phyloP scores from a whole-genome alignment of 2,113 vertebrate genomes.

The Neolamprologus hecqui region DNA sequence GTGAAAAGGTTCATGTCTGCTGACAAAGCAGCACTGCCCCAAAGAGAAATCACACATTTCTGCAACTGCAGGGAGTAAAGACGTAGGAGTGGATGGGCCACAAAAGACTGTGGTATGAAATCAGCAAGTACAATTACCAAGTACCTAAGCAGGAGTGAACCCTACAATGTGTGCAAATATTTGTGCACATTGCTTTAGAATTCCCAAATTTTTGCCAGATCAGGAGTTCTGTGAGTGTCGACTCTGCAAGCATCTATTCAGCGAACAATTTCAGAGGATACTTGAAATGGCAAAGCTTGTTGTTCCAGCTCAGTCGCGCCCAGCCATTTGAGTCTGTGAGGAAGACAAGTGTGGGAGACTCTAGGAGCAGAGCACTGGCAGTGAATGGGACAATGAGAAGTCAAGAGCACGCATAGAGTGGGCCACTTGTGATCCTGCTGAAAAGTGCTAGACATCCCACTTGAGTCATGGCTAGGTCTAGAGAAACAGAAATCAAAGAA shows the following conservation, averaged over 20 bases:
- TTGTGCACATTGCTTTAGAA: constrained; percentile 40
- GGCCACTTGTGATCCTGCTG: constrained; percentile 1
- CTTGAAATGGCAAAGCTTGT: constrained; percentile 17
- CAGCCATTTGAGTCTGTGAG: constrained; percentile 2
- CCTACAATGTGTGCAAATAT: constrained; percentile 58
- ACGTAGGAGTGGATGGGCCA: constrained; percentile 11
- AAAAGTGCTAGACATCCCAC: not conserved
- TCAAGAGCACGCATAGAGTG: constrained; percentile 33
- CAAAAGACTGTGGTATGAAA: constrained; percentile 39
- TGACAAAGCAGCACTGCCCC: constrained; percentile 7
- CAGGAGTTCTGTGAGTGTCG: constrained; percentile 13
- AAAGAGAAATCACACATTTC: constrained; percentile 5
- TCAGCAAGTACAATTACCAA: constrained; percentile 32
- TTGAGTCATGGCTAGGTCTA: not conserved
- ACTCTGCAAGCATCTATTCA: not conserved
- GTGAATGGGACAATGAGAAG: constrained; percentile 21
- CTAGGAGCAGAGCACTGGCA: not conserved
- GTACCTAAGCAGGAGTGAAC: constrained; percentile 22
- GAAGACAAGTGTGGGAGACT: not conserved
- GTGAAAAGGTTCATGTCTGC: constrained; percentile 11
- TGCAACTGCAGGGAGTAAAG: constrained; percentile 24
- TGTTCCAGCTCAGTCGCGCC: constrained; percentile 14
- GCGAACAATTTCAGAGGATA: not conserved
- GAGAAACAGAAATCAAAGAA: not conserved
- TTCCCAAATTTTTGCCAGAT: constrained; percentile 28